Conservation (phyloP, 1,140 invertebrate genomes). For the Eueides isabella region DNA sequence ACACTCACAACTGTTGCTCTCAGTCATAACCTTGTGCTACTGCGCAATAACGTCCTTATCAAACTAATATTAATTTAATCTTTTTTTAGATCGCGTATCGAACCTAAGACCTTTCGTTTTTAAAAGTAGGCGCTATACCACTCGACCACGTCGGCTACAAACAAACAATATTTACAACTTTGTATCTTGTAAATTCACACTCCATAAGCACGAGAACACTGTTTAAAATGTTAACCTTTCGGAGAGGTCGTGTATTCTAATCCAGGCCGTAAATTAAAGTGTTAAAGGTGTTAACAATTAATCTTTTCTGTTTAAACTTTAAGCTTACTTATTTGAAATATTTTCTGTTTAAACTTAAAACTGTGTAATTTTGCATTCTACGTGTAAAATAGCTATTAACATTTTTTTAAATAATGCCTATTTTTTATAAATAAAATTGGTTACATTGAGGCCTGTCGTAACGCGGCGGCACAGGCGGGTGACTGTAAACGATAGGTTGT, state of each 20-base stretch:
- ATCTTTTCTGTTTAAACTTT: background rate
- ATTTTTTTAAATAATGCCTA: background rate
- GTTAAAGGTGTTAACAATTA: background rate
- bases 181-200: background rate
- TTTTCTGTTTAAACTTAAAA: background rate
- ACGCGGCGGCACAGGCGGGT: no score
- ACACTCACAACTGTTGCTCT: no score
- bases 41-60: no score
- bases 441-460: no score
- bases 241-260: background rate
- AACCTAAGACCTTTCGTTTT: no score
- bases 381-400: background rate
- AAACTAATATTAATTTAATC: no score
- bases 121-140: no score
- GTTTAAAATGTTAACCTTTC: background rate
- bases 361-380: background rate
- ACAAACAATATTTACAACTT: background rate
- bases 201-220: background rate
- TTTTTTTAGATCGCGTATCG: no score
- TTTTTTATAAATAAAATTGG: no score
- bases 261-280: background rate
- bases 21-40: no score
- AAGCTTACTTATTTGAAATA: background rate
- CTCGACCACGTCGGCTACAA: background rate
- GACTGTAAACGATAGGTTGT: no score